Evolutionary conservation across 1,140 invertebrate species (phyloP).

Genomic region (Hydropsyche tenuis): DNA sequence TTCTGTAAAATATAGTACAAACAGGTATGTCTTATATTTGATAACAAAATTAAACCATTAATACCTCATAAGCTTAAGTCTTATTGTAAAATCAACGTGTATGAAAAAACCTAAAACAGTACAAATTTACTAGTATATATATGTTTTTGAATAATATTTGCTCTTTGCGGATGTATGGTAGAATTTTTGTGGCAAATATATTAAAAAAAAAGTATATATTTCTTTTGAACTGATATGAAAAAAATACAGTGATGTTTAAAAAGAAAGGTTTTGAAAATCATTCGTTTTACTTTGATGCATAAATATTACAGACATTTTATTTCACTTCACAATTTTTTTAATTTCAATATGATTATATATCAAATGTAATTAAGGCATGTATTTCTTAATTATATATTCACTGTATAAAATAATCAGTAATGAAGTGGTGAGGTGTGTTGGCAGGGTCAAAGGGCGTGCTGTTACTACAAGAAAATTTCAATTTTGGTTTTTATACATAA

Average conservation of each 20-base stretch:
- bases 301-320: no score
- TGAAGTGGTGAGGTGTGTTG: constrained; percentile 31
- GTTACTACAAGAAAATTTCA: constrained; percentile 20
- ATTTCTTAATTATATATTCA: constrained; percentile 46
- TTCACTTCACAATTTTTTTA: neutral
- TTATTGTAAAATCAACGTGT: constrained; percentile 3
- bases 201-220: neutral
- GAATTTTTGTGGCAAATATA: constrained; percentile 28
- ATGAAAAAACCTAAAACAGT: constrained; percentile 27
- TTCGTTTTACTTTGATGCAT: no score
- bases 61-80: constrained; percentile 35
- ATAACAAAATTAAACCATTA: constrained; percentile 27
- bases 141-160: constrained; percentile 28
- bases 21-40: constrained; percentile 28
- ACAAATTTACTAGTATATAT: constrained; percentile 33
- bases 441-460: constrained; percentile 45
- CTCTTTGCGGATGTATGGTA: constrained; percentile 24
- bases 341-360: neutral
- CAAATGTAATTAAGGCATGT: constrained; percentile 46
- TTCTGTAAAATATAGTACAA: constrained; percentile 29
- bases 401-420: constrained; percentile 41
- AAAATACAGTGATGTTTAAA: no score
- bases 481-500: neutral
- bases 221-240: constrained; percentile 1
- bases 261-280: neutral